phyloP scores from a whole-genome alignment of 2,113 vertebrate genomes.

The Cinclus cinclus region DNA sequence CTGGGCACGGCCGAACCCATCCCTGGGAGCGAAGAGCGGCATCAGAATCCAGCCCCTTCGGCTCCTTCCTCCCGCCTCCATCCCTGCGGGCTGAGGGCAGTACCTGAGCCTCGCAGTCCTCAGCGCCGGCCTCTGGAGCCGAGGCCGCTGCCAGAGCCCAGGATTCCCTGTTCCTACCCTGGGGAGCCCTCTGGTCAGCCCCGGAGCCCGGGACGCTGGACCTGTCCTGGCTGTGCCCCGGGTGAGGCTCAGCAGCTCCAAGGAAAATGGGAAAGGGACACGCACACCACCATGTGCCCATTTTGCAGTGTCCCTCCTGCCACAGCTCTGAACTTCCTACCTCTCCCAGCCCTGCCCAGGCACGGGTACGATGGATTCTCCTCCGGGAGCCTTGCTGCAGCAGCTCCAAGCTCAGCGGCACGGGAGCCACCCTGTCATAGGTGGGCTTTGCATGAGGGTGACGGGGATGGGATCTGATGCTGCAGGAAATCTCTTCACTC shows the following conservation, averaged over 20 bases:
- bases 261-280: not conserved
- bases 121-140: not conserved
- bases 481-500: not conserved
- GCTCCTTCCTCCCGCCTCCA: not conserved
- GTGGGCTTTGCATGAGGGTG: not conserved
- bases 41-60: not conserved
- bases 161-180: not conserved
- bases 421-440: slow-evolving; percentile 30
- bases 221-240: not conserved
- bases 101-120: not conserved
- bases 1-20: no score
- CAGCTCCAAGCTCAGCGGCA: not conserved
- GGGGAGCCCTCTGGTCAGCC: not conserved
- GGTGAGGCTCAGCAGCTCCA: not conserved
- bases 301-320: not conserved
- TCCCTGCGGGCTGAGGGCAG: not conserved
- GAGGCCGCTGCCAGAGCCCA: not conserved
- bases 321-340: not conserved
- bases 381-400: not conserved
- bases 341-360: not conserved
- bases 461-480: not conserved
- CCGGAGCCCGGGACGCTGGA: not conserved
- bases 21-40: not conserved
- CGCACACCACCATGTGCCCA: no score
- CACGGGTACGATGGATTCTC: not conserved